These are phyloP conservation scores for Cephus spinipes DNA, from an alignment of 2,888 invertebrate species.

Conservation along the genomic window DNA sequence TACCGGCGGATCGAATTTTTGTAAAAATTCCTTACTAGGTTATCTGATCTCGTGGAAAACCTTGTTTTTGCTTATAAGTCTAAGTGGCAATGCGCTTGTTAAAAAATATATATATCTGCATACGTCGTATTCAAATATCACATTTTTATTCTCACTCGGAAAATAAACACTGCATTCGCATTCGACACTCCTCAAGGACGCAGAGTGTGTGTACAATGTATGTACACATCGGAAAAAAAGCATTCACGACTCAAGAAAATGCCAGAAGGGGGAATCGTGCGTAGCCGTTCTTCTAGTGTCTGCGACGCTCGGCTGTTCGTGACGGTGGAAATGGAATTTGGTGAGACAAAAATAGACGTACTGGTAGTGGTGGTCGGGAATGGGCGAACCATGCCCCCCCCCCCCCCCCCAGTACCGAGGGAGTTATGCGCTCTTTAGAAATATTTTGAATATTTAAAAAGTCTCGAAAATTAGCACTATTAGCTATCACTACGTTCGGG, in stretches of 20 bases:
- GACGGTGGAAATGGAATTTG: not conserved
- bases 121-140: not conserved
- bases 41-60: too few species aligned
- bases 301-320: not conserved
- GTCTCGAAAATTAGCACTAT: not conserved
- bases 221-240: not conserved
- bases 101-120: not conserved
- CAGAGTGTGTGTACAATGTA: not conserved
- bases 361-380: not conserved
- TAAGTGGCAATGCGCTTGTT: not conserved
- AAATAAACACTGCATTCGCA: not conserved
- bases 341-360: conserved; percentile 3
- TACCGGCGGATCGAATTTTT: not conserved
- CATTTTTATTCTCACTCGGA: not conserved
- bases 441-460: not conserved
- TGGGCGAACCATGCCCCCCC: not conserved
- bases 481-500: not conserved
- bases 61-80: not conserved
- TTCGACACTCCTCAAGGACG: not conserved
- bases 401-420: not conserved
- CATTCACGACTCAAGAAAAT: not conserved
- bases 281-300: not conserved
- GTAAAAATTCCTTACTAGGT: not conserved
- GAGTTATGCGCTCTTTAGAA: not conserved
- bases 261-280: not conserved